Evolutionary conservation across 2,888 invertebrate genomes (phyloP).

Genomic region (Drosophila leonis): DNA sequence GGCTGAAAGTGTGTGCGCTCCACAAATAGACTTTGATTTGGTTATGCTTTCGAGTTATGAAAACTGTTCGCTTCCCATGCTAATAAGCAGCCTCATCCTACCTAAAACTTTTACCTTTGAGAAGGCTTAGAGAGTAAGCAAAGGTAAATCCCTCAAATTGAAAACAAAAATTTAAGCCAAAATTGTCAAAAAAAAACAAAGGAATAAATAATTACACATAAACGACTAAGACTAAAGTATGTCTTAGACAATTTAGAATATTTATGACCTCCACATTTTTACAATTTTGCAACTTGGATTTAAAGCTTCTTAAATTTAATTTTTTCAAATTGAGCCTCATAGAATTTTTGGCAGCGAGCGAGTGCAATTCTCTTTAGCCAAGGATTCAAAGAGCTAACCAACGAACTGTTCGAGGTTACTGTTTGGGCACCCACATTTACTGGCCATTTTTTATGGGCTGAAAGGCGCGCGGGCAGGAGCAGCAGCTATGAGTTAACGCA

Average conservation of each 20-base stretch:
- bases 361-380: conserved; percentile 22
- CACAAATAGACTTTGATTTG: conserved; percentile 50
- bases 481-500: conserved; percentile 12
- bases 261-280: neutral
- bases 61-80: neutral
- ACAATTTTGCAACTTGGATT: neutral
- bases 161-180: neutral
- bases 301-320: neutral
- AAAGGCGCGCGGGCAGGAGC: too few species aligned
- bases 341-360: conserved; percentile 21
- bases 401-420: conserved; percentile 37
- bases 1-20: conserved; percentile 35
- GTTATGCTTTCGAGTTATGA: neutral
- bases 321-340: conserved; percentile 4
- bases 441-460: conserved; percentile 57
- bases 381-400: conserved; percentile 23
- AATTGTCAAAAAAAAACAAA: neutral
- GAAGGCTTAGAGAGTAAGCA: neutral
- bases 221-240: too few species aligned
- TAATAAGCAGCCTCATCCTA: neutral
- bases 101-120: conserved; percentile 1
- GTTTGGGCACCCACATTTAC: conserved; percentile 48
- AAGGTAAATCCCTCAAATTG: neutral
- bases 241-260: neutral
- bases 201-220: neutral